These are phyloP conservation scores for Cettia cetti DNA, from an alignment of 2,113 vertebrate species.

Conservation along the genomic window DNA sequence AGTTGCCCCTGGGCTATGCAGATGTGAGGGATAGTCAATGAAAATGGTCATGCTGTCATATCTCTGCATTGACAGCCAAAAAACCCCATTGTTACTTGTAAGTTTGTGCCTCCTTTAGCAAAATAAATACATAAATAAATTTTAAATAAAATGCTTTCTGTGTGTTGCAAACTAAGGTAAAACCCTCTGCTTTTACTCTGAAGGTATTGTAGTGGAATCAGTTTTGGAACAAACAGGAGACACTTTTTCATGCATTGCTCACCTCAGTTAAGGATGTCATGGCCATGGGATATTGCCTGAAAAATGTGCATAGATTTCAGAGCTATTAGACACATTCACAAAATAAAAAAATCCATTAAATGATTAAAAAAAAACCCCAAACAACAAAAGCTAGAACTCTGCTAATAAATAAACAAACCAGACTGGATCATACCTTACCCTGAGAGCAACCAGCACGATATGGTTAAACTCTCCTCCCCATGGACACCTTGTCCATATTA, in stretches of 20 bases:
- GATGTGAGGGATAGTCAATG: neutral
- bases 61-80: neutral
- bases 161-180: neutral
- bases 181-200: neutral
- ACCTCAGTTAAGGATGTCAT: neutral
- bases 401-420: neutral
- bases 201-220: neutral
- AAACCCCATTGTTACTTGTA: neutral
- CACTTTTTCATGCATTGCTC: neutral
- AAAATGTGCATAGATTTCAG: neutral
- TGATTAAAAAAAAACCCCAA: neutral
- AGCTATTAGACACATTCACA: neutral
- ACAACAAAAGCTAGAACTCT: neutral
- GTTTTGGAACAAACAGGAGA: neutral
- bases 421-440: neutral
- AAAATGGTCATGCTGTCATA: neutral
- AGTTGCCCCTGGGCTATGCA: neutral
- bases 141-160: neutral
- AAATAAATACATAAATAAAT: neutral
- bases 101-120: neutral
- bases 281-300: neutral
- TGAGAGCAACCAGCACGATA: neutral
- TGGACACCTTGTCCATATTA: rapidly evolving
- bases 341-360: neutral
- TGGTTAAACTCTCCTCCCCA: neutral